Conservation (phyloP, 2,797 vertebrate species). For the Hippoglossus hippoglossus region DNA sequence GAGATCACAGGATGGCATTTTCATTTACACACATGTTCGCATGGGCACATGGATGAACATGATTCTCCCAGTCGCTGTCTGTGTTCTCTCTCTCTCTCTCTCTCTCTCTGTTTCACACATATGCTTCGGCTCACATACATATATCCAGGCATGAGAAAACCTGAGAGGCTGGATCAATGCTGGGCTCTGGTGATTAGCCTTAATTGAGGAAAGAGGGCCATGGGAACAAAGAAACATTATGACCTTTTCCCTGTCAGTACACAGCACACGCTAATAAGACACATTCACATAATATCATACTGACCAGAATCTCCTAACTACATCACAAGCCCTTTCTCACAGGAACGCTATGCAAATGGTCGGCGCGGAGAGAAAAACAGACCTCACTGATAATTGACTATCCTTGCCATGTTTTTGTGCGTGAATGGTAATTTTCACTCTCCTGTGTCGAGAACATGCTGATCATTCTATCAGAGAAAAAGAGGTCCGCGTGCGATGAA, state of each 20-base stretch:
- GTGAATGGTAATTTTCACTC: slow-evolving; percentile 79
- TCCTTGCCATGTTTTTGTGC: slow-evolving; percentile 73
- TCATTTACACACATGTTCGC: slow-evolving; percentile 69
- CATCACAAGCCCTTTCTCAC: slow-evolving; percentile 74
- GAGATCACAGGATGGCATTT: slow-evolving; percentile 77
- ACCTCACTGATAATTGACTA: slow-evolving; percentile 74
- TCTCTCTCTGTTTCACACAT: slow-evolving; percentile 18
- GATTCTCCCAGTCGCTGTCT: slow-evolving; percentile 37
- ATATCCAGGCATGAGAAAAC: slow-evolving; percentile 70
- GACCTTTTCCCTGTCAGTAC: slow-evolving; percentile 82
- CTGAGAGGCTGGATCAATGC: slow-evolving; percentile 82
- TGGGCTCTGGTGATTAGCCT: slow-evolving; percentile 80
- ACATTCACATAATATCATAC: slow-evolving; percentile 75
- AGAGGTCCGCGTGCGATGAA: slow-evolving; percentile 61
- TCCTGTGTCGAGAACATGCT: slow-evolving; percentile 76
- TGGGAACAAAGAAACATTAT: slow-evolving; percentile 83
- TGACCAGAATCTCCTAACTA: slow-evolving; percentile 62
- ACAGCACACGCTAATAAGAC: slow-evolving; percentile 73
- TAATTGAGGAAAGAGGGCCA: slow-evolving; percentile 83
- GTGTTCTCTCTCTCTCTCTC: slow-evolving; percentile 20
- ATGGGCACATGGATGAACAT: slow-evolving; percentile 44
- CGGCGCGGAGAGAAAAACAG: slow-evolving; percentile 74
- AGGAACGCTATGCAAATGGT: slow-evolving; percentile 73
- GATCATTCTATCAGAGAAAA: slow-evolving; percentile 82
- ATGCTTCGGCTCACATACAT: neutral